Evolutionary conservation across 2,888 invertebrate species (phyloP).

Genomic region (Stenolophus ochropezus): DNA sequence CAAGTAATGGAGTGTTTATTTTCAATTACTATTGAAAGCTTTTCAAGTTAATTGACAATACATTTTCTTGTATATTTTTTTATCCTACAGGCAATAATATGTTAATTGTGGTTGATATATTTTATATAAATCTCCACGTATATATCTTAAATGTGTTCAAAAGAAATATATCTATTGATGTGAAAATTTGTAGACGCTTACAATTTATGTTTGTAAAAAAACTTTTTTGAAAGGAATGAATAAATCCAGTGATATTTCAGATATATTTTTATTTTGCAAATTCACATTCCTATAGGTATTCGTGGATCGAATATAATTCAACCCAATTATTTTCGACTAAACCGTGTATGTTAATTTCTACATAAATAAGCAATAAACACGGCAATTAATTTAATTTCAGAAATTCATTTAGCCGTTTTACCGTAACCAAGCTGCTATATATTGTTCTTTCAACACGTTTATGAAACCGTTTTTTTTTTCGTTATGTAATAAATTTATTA

Average conservation of each 20-base stretch:
- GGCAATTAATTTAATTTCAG: background rate
- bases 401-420: background rate
- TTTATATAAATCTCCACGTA: background rate
- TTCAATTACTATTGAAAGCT: too few relatives aligned
- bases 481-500: too few relatives aligned
- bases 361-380: constrained; percentile 28
- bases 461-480: too few relatives aligned
- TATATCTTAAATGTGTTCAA: background rate
- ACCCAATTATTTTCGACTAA: background rate
- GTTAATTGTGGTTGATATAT: background rate
- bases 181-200: constrained; percentile 11
- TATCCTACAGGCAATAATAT: background rate
- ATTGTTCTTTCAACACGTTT: background rate
- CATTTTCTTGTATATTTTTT: too few relatives aligned
- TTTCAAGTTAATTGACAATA: too few relatives aligned
- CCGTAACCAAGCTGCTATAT: background rate
- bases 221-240: background rate
- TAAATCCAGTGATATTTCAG: background rate
- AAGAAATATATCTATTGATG: background rate
- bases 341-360: background rate
- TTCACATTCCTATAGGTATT: background rate
- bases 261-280: background rate
- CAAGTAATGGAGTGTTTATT: too few relatives aligned
- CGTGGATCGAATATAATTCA: background rate
- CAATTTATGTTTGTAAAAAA: constrained; percentile 22